Conservation (phyloP, 2,888 invertebrate species). For the Plebejus anna region DNA sequence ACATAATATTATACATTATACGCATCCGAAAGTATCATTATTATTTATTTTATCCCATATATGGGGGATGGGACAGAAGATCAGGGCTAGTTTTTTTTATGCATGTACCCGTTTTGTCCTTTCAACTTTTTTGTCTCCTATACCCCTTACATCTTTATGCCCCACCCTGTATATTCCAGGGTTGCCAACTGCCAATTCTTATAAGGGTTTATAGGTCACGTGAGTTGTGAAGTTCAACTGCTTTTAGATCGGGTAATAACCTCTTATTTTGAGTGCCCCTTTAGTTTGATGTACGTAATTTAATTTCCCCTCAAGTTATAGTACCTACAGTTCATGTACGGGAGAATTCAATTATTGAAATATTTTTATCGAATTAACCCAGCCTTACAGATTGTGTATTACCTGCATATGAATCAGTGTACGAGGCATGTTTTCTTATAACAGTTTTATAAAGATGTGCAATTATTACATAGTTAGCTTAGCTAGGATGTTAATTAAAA, state of each 20-base stretch:
- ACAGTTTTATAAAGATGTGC: neutral
- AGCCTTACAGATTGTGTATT: no score
- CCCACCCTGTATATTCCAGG: neutral
- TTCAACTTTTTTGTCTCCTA: no score
- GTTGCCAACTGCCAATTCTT: neutral
- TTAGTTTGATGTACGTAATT: neutral
- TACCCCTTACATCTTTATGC: no score
- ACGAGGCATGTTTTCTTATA: neutral
- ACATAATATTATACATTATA: no score
- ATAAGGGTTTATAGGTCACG: neutral
- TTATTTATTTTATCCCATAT: no score
- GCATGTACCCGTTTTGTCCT: no score
- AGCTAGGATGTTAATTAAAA: neutral
- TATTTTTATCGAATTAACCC: neutral
- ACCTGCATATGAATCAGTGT: neutral
- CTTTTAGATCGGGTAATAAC: neutral
- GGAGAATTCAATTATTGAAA: neutral
- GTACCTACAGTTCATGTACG: neutral
- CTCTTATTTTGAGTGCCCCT: neutral
- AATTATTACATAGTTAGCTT: neutral
- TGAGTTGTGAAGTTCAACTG: neutral
- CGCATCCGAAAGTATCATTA: no score
- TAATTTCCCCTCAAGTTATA: neutral
- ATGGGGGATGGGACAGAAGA: no score
- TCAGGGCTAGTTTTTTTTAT: no score